Conservation (phyloP, 1,140 invertebrate genomes). For the Thaumatotibia leucotreta region DNA sequence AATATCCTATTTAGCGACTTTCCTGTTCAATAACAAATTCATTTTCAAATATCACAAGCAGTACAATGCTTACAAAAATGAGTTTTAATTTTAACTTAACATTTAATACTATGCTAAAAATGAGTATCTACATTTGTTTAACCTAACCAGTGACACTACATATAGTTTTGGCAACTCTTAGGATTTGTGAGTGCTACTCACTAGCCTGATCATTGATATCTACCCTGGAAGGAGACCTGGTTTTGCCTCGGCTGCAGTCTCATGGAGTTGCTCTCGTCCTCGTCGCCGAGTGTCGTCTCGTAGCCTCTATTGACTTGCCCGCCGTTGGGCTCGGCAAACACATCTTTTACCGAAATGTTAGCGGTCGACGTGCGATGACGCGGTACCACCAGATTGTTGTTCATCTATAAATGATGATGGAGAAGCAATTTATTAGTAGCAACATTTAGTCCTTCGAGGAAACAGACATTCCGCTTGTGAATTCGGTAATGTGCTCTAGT, state of each 20-base stretch:
- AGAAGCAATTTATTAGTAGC: no score
- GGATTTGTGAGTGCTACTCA: conserved; percentile 16
- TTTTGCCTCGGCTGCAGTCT: conserved; percentile 76
- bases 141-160: conserved; percentile 37
- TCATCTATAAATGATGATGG: conserved; percentile 50
- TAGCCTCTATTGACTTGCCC: conserved; percentile 79
- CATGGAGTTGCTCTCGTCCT: conserved; percentile 78
- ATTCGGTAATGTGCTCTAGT: no score
- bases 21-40: conserved; percentile 15
- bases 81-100: conserved; percentile 5
- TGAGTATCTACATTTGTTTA: conserved; percentile 65
- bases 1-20: conserved; percentile 1
- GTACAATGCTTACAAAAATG: conserved; percentile 23
- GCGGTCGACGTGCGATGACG: conserved; percentile 78
- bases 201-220: conserved; percentile 48
- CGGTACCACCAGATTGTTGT: conserved; percentile 65
- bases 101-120: conserved; percentile 28
- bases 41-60: conserved; percentile 41
- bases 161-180: conserved; percentile 47
- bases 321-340: conserved; percentile 78
- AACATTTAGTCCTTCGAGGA: no score
- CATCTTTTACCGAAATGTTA: conserved; percentile 79
- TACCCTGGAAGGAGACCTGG: conserved; percentile 69
- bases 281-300: conserved; percentile 77
- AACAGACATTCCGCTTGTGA: no score